Evolutionary conservation across 2,797 vertebrate species (phyloP).

Genomic region (Dendrocincla fuliginosa): DNA sequence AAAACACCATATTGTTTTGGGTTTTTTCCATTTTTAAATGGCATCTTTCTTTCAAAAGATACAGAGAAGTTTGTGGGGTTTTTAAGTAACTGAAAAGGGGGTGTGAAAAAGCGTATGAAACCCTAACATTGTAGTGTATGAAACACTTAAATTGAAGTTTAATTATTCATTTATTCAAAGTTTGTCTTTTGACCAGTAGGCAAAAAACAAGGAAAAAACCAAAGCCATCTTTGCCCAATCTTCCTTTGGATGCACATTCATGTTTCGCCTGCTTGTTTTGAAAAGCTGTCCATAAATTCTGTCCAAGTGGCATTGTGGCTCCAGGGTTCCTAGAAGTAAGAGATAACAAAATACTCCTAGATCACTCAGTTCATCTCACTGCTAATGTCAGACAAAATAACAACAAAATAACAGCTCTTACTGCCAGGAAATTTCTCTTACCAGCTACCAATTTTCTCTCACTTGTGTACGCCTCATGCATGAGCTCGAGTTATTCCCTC

Average conservation of each 20-base stretch:
- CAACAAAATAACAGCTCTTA: conserved; percentile 57
- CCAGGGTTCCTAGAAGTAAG: conserved; percentile 66
- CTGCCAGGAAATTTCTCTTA: conserved; percentile 50
- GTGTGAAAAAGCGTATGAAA: neutral
- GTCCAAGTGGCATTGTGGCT: conserved; percentile 57
- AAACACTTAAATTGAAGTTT: neutral
- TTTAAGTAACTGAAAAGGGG: neutral
- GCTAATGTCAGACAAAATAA: conserved; percentile 64
- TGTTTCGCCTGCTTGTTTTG: conserved; percentile 26
- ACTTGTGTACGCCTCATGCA: accelerated
- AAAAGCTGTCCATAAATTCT: conserved; percentile 46
- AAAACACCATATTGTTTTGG: neutral
- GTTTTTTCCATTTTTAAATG: neutral
- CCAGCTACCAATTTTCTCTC: neutral
- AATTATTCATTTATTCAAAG: neutral
- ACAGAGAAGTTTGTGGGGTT: accelerated
- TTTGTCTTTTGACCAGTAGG: neutral
- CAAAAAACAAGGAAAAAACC: neutral
- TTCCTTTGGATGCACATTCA: neutral
- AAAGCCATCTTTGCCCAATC: neutral
- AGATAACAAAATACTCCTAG: conserved; percentile 63
- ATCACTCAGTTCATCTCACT: conserved; percentile 50
- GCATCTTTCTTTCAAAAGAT: neutral
- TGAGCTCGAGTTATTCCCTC: neutral
- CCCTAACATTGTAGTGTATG: neutral